phyloP scores from a whole-genome alignment of 2,888 invertebrate genomes.

The Rhagonycha lutea region DNA sequence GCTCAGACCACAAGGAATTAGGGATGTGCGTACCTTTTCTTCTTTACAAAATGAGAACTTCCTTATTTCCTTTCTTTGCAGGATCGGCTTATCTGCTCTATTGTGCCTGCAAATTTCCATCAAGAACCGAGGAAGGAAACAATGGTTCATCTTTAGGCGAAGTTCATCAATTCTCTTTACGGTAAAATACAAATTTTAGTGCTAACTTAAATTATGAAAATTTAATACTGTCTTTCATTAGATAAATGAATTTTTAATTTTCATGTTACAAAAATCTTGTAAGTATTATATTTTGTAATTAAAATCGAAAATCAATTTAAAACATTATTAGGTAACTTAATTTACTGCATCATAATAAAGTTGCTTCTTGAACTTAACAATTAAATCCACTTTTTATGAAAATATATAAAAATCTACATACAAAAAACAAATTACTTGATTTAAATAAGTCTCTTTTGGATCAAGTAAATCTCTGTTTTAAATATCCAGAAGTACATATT shows the following conservation, averaged over 20 bases:
- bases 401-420: no score
- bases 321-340: not conserved
- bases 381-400: no score
- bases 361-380: not conserved
- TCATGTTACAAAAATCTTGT: not conserved
- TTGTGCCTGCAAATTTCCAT: constrained; percentile 48
- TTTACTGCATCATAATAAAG: no score
- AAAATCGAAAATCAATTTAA: not conserved
- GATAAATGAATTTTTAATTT: not conserved
- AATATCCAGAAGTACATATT: no score
- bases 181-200: constrained; percentile 30
- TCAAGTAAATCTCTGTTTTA: no score
- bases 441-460: no score
- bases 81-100: constrained; percentile 48
- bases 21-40: constrained; percentile 33
- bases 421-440: no score
- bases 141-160: constrained; percentile 45
- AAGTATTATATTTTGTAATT: no score
- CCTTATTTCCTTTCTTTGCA: constrained; percentile 29
- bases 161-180: constrained; percentile 26
- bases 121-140: constrained; percentile 47
- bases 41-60: constrained; percentile 32
- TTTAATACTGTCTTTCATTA: constrained; percentile 11
- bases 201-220: constrained; percentile 31
- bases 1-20: constrained; percentile 29